Conservation (phyloP, 2,888 invertebrate species). For the Salticus scenicus region DNA sequence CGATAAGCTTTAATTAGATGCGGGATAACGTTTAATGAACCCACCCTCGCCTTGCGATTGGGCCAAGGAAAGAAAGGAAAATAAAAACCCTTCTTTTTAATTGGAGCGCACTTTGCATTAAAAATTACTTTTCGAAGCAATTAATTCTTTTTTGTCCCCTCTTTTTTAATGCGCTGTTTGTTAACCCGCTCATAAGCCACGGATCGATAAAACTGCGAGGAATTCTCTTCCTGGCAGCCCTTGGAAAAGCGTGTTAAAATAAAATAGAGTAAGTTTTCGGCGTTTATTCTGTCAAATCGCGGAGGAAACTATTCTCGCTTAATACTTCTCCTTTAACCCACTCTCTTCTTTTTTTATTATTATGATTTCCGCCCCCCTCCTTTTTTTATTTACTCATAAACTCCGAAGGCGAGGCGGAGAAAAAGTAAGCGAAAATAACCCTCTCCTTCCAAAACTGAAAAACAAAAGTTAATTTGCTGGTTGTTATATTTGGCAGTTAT, state of each 20-base stretch:
- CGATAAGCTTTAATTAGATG: constrained; percentile 68
- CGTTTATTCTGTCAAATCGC: constrained; percentile 57
- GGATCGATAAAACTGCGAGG: constrained; percentile 44
- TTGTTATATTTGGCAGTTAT: not conserved
- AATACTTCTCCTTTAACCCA: not conserved
- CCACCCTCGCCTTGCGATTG: constrained; percentile 60
- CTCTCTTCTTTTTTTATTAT: not conserved
- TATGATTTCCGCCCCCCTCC: not conserved
- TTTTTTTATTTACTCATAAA: constrained; percentile 8
- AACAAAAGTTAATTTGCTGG: not conserved
- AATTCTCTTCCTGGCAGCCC: constrained; percentile 33
- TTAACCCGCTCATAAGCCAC: constrained; percentile 13
- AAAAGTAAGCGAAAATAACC: constrained; percentile 43
- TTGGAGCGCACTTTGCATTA: constrained; percentile 69
- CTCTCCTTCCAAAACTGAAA: constrained; percentile 47
- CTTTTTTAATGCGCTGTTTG: constrained; percentile 43
- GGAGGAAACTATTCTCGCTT: constrained; percentile 20
- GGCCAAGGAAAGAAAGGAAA: constrained; percentile 41
- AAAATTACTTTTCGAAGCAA: constrained; percentile 66
- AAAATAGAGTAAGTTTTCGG: constrained; percentile 51
- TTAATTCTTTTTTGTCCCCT: constrained; percentile 46
- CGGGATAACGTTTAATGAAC: constrained; percentile 64
- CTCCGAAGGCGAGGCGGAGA: not conserved
- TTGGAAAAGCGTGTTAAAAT: constrained; percentile 54
- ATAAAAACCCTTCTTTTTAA: constrained; percentile 65